Conservation (phyloP, 2,888 invertebrate genomes). For the Prosopocoilus inquinatus region DNA sequence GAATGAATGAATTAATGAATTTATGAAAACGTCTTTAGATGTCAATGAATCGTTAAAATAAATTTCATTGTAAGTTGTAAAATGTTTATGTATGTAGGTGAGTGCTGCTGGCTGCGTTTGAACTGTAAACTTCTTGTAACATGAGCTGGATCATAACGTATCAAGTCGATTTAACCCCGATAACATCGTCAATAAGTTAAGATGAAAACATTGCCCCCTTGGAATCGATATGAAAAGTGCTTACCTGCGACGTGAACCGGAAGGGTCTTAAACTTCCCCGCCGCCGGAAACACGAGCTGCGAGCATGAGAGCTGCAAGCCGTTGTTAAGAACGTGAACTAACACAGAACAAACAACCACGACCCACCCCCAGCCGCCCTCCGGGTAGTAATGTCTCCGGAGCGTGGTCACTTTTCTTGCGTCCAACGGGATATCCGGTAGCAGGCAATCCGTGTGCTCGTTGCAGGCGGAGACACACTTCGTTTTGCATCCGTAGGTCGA, state of each 20-base stretch:
- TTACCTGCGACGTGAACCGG: conserved; percentile 67
- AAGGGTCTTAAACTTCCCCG: conserved; percentile 60
- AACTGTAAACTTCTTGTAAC: too few species aligned
- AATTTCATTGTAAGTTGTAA: too few species aligned
- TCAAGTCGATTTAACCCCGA: too few species aligned
- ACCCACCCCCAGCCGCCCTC: conserved; percentile 89
- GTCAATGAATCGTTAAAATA: too few species aligned
- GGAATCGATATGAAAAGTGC: conserved; percentile 29
- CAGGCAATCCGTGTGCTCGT: conserved; percentile 32
- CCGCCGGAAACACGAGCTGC: conserved; percentile 59
- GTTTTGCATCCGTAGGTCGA: conserved; percentile 17
- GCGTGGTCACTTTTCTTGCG: conserved; percentile 47
- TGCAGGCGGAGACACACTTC: conserved; percentile 23
- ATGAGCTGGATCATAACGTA: too few species aligned
- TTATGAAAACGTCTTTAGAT: too few species aligned
- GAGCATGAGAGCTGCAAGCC: conserved; percentile 70
- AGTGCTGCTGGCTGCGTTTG: too few species aligned
- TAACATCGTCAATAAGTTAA: too few species aligned
- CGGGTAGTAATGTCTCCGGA: conserved; percentile 74
- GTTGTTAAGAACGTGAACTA: conserved; percentile 71
- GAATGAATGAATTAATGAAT: too few species aligned
- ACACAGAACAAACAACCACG: conserved; percentile 68
- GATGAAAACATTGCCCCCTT: too few species aligned
- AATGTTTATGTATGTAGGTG: too few species aligned
- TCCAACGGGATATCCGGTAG: conserved; percentile 44